Evolutionary conservation across 2,888 invertebrate genomes (phyloP).

Genomic region (Elmis aenea): DNA sequence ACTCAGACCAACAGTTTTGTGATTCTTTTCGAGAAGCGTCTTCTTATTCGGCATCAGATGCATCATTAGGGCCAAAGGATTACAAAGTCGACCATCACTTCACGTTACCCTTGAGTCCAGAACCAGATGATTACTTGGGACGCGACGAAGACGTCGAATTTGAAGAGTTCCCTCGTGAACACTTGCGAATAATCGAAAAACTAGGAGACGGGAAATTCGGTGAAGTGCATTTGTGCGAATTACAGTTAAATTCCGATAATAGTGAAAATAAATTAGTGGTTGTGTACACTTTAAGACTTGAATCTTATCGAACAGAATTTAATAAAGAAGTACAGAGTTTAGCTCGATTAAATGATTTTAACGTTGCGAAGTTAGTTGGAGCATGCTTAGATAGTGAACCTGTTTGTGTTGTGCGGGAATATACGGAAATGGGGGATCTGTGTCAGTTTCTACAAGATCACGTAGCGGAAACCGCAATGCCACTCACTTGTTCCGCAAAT

Average conservation of each 20-base stretch:
- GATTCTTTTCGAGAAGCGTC: slow-evolving; percentile 32
- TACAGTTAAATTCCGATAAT: slow-evolving; percentile 32
- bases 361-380: slow-evolving; percentile 68
- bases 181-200: slow-evolving; percentile 69
- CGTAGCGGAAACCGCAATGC: slow-evolving; percentile 65
- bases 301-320: slow-evolving; percentile 63
- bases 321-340: slow-evolving; percentile 66
- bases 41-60: slow-evolving; percentile 37
- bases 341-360: slow-evolving; percentile 63
- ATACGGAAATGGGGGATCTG: slow-evolving; percentile 72
- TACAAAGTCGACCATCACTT: slow-evolving; percentile 40
- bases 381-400: slow-evolving; percentile 70
- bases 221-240: slow-evolving; percentile 65
- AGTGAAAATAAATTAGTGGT: slow-evolving; percentile 57
- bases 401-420: slow-evolving; percentile 71
- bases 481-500: slow-evolving; percentile 58
- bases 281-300: slow-evolving; percentile 65
- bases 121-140: slow-evolving; percentile 51
- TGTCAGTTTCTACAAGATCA: slow-evolving; percentile 80
- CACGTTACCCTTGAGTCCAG: slow-evolving; percentile 37
- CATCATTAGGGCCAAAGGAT: slow-evolving; percentile 42
- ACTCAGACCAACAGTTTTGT: slow-evolving; percentile 38
- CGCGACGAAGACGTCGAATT: slow-evolving; percentile 50
- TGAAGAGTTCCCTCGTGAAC: slow-evolving; percentile 65
- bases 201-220: slow-evolving; percentile 74